Evolutionary conservation across 2,888 invertebrate species (phyloP).

Genomic region (Agonopterix arenella): DNA sequence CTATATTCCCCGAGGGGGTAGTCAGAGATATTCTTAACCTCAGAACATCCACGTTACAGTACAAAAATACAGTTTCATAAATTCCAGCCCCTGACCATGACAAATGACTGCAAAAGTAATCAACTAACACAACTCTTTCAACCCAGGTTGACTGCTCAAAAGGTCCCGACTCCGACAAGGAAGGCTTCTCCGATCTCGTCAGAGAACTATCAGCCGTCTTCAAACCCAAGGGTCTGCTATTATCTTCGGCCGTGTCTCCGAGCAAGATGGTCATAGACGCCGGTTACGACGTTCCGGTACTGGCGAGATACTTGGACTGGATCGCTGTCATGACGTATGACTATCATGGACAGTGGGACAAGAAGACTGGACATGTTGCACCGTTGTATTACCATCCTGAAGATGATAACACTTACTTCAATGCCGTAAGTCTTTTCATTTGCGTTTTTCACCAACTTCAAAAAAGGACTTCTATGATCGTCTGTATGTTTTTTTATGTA

Average conservation of each 20-base stretch:
- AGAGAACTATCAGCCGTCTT: conserved; percentile 83
- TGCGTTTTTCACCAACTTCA: too few relatives aligned
- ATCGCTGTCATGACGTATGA: conserved; percentile 96
- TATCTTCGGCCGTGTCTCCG: conserved; percentile 92
- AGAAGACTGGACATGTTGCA: conserved; percentile 92
- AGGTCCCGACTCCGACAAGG: conserved; percentile 90
- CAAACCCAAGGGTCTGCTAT: conserved; percentile 80
- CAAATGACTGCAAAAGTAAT: neutral
- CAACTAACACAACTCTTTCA: neutral
- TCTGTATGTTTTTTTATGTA: too few relatives aligned
- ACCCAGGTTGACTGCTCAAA: conserved; percentile 87
- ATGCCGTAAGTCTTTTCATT: conserved; percentile 78
- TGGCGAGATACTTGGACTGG: conserved; percentile 89
- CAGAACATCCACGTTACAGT: too few relatives aligned
- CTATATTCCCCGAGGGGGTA: too few relatives aligned
- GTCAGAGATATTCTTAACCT: too few relatives aligned
- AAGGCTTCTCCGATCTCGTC: conserved; percentile 85
- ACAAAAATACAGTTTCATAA: neutral
- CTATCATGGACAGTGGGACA: conserved; percentile 95
- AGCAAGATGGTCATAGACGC: conserved; percentile 92
- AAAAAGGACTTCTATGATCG: too few relatives aligned
- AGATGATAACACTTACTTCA: conserved; percentile 88
- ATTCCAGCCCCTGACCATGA: neutral
- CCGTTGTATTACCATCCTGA: conserved; percentile 89
- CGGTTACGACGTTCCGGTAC: conserved; percentile 87